These are phyloP conservation scores for Triplophysa yarkandensis DNA, from an alignment of 2,797 vertebrate species.

Conservation along the genomic window DNA sequence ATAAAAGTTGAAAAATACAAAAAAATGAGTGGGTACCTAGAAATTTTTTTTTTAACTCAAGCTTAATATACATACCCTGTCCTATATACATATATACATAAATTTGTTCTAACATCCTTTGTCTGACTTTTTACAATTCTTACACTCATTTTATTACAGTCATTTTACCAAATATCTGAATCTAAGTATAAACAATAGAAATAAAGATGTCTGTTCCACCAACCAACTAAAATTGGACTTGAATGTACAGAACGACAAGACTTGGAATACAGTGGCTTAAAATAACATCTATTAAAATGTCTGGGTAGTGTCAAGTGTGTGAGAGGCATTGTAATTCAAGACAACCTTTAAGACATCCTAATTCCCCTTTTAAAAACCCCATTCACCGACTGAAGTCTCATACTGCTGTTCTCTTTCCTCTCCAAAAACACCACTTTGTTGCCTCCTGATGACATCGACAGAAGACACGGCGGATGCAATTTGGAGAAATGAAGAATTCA, in stretches of 20 bases:
- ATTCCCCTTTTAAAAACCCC: constrained; percentile 11
- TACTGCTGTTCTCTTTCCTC: constrained; percentile 26
- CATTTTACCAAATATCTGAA: neutral
- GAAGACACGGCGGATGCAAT: constrained; percentile 33
- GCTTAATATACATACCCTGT: too few relatives aligned
- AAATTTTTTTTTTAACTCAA: too few relatives aligned
- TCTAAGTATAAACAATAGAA: neutral
- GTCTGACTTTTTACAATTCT: too few relatives aligned
- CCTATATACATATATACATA: too few relatives aligned
- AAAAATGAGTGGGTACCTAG: too few relatives aligned
- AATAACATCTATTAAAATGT: constrained; percentile 31
- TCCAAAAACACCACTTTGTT: constrained; percentile 28
- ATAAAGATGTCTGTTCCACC: neutral
- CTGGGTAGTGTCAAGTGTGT: constrained; percentile 16
- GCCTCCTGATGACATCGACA: constrained; percentile 34
- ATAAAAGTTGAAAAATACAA: too few relatives aligned
- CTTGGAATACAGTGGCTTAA: constrained; percentile 38
- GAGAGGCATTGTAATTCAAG: constrained; percentile 44
- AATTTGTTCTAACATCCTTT: too few relatives aligned
- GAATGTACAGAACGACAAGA: constrained; percentile 3
- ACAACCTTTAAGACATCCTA: constrained; percentile 32
- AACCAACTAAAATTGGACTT: neutral
- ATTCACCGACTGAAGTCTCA: neutral
- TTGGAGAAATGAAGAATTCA: constrained; percentile 37
- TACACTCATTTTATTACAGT: neutral